Percentiles rank a stretch among this genome's conserved stretches.
Conservation (phyloP, 2,113 vertebrate species). For the Patagioenas fasciata region DNA sequence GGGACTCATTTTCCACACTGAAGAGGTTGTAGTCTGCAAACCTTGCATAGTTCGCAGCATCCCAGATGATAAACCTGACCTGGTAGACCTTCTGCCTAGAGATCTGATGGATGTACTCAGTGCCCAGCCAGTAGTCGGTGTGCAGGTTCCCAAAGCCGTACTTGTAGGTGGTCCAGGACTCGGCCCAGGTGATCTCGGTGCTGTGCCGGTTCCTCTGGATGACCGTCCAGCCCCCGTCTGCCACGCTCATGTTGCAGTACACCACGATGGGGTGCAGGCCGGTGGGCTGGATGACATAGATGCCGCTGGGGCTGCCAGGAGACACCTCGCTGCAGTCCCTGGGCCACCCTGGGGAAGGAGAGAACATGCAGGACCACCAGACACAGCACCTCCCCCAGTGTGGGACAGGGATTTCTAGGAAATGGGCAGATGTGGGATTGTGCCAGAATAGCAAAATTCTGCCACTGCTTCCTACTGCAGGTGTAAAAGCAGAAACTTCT, state of each 20-base stretch:
- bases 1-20: neutral
- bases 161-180: constrained; percentile 48
- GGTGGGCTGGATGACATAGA: constrained; percentile 13
- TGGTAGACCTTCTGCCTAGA: constrained; percentile 8
- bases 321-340: constrained; percentile 3
- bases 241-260: neutral
- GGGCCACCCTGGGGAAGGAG: neutral
- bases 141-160: constrained; percentile 37
- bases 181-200: constrained; percentile 1
- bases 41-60: neutral
- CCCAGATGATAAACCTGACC: constrained; percentile 6
- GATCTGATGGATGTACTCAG: neutral
- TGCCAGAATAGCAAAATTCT: neutral
- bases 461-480: neutral
- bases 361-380: neutral
- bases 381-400: neutral
- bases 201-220: neutral
- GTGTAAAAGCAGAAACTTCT: neutral
- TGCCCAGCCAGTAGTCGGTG: neutral
- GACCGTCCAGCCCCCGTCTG: neutral
- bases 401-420: neutral
- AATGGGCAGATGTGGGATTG: neutral
- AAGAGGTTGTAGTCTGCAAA: constrained; percentile 39
- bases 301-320: neutral
- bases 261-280: neutral